Evolutionary conservation across 1,140 invertebrate species (phyloP).

Genomic region (Scaptomyza graminum): DNA sequence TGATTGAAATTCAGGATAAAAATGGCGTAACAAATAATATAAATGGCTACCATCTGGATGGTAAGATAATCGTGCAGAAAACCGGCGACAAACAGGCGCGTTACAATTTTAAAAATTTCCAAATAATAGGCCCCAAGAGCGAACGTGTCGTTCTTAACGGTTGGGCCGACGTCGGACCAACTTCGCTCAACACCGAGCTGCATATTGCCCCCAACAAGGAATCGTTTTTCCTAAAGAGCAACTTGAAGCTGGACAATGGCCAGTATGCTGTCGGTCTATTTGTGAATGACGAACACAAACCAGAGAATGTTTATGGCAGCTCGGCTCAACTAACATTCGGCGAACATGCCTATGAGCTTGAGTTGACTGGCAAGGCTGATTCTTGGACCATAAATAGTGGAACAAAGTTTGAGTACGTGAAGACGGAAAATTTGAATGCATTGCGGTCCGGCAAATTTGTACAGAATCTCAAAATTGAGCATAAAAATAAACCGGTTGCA

Average conservation of each 20-base stretch:
- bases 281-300: slow-evolving; percentile 58
- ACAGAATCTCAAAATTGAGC: slow-evolving; percentile 31
- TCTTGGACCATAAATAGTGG: slow-evolving; percentile 42
- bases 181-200: slow-evolving; percentile 48
- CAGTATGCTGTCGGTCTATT: slow-evolving; percentile 63
- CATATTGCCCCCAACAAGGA: slow-evolving; percentile 53
- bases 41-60: slow-evolving; percentile 85
- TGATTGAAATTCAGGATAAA: slow-evolving; percentile 88
- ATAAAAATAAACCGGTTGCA: slow-evolving; percentile 54
- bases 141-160: slow-evolving; percentile 85
- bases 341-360: slow-evolving; percentile 41
- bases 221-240: slow-evolving; percentile 55
- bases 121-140: slow-evolving; percentile 83
- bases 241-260: slow-evolving; percentile 58
- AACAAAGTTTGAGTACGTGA: slow-evolving; percentile 40
- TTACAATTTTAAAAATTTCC: slow-evolving; percentile 86
- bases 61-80: slow-evolving; percentile 85
- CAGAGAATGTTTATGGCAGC: slow-evolving; percentile 63
- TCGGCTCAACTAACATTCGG: slow-evolving; percentile 44
- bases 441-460: slow-evolving; percentile 50
- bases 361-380: slow-evolving; percentile 46
- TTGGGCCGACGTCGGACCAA: slow-evolving; percentile 61
- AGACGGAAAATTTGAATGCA: slow-evolving; percentile 25
- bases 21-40: slow-evolving; percentile 83
- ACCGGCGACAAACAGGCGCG: slow-evolving; percentile 84